Evolutionary conservation across 2,113 vertebrate species (phyloP).

Genomic region (Enhydra lutris): DNA sequence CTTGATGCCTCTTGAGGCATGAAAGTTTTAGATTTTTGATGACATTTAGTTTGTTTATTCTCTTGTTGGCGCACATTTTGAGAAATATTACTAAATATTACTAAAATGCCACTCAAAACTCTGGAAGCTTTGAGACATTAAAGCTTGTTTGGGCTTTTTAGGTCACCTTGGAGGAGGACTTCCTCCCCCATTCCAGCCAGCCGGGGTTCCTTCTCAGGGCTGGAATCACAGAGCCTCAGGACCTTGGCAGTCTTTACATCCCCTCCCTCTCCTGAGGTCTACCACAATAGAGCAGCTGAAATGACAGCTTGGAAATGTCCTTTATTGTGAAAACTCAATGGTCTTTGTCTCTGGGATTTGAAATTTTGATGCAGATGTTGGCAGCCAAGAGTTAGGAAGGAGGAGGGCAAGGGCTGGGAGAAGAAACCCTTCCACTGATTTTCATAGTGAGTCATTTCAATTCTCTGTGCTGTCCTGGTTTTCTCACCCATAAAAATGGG

Average conservation of each 20-base stretch:
- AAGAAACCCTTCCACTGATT: background rate
- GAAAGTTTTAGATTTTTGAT: background rate
- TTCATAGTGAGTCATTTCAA: slow-evolving; percentile 43
- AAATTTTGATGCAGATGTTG: slow-evolving; percentile 56
- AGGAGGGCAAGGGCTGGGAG: slow-evolving; percentile 22
- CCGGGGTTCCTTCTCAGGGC: background rate
- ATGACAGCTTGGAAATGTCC: slow-evolving; percentile 72
- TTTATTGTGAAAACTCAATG: slow-evolving; percentile 71
- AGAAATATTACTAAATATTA: background rate
- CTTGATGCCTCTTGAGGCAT: background rate
- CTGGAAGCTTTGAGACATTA: background rate
- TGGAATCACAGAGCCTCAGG: background rate
- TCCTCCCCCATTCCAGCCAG: background rate
- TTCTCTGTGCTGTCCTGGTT: slow-evolving; percentile 26
- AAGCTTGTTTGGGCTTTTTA: background rate
- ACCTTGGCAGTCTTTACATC: background rate
- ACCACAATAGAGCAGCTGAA: slow-evolving; percentile 69
- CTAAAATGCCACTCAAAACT: background rate
- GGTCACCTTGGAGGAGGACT: background rate
- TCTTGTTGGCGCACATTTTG: background rate
- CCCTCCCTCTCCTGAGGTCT: slow-evolving; percentile 43
- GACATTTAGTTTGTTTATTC: background rate
- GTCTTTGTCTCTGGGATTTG: slow-evolving; percentile 63
- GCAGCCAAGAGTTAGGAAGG: slow-evolving; percentile 26
- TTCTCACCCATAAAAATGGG: slow-evolving; percentile 61